Evolutionary conservation across 2,888 invertebrate species (phyloP), one percentile per base, ranked within the genome.

Genomic region (Netelia fuscicornis): DNA sequence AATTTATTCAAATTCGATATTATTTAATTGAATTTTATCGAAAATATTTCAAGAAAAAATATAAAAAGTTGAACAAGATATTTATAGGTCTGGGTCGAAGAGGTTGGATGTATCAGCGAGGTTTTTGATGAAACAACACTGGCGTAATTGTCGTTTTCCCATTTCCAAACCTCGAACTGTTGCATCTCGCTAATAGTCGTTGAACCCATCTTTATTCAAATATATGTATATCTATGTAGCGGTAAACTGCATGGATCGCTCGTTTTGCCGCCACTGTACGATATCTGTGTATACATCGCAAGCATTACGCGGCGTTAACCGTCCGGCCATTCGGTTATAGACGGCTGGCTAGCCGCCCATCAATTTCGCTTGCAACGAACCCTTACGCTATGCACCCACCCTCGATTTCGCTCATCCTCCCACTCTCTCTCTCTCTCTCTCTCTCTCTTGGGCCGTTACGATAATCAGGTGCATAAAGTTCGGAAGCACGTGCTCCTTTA

Each of bases 401-500:
- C 52, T 52, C 71, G 25, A 77, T 58, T 17, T 65, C 42, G 13
- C 76, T 42, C 65, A 10, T 10, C 17, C 58, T 20, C 58, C 20
- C 17, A 68, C 52, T 20, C 62, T 70, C n/a, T 44, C 71, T 62
- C 44, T 42, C 65, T 30, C 30, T 76, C 58, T 23, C 58, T 68
- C 20, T 42, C 70, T 60, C 42, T 54, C 65, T 30, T 20, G 37
- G 8, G 67, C 68, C 54, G 77, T 84, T 78, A 78, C 81, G 77
- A 81, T 84, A 78, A 81, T 77, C 81, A 78, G 81, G 84, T 67
- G 81, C 75, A 86, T 77, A 84, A 83, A 84, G 81, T 81, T 81
- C 67, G 52, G 48, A 64, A 81, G 76, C 84, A 78, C 86, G 86
- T 88, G 87, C 87, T 87, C 87, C 88, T 86, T 87, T 87, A 72